Base-by-base conservation (phyloP, 2,888 invertebrate species). In the Lacanobia wlatinum region DNA sequence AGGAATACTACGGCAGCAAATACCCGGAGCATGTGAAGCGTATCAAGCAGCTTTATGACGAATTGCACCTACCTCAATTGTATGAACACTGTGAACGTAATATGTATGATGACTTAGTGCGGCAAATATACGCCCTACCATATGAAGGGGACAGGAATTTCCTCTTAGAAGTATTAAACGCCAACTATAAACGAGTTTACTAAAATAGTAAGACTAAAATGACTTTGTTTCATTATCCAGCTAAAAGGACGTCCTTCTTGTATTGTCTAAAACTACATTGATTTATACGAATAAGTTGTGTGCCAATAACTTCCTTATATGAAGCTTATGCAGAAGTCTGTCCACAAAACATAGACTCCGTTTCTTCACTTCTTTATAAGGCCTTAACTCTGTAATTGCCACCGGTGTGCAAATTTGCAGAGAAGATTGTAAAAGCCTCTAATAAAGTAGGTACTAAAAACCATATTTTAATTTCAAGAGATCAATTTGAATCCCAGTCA, bases 1-100 rank as follows among this genome's bases (percentile, higher is more conserved):
- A 96, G 86, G 97, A 97, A 77, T 97, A 97, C 90, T 98, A 98
- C 88, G 98, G 98, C 6, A 91, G 90, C 73, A 90, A 95, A 62
- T 97, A 98, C 82, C 94, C 96, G 0, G 96, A 96, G 23, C 97
- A 97, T 80, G 96, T 97, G 9, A 96, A 96, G 64, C 85, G 88
- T 9, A 83, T 92, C 52, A 88, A 89, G 73, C 79, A 74, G 63
- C 86, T 92, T 8, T 92, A 89, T 76, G 97, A 97, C 84, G 97
- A 98, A 79, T 89, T 98, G n/a, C 96, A 97, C 40, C 87, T 98
- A 10, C 70, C 67, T 40, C 43, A 46, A 12, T 9, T 67, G 14
- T 76, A 77, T 10, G 21, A 77, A 50, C n/a, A 64, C 8, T 55
- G 34, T 50, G 56, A 60, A 28, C 21, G 23, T 2, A 40, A 38